Evolutionary conservation across 2,888 invertebrate species (phyloP).

Genomic region (Achlya flavicornis): DNA sequence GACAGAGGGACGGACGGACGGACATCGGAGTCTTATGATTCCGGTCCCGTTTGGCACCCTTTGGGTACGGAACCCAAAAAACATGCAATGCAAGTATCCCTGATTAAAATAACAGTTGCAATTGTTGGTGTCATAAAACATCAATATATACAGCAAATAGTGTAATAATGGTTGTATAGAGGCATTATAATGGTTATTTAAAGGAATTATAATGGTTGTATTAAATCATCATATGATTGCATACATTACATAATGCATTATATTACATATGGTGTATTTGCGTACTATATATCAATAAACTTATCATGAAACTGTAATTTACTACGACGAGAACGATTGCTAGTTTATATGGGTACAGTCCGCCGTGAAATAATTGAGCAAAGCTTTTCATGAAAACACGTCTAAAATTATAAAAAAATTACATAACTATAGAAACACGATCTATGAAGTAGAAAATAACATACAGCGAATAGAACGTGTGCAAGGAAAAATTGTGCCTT

Average conservation of each 20-base stretch:
- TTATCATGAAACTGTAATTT: constrained; percentile 23
- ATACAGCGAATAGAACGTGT: too few relatives aligned
- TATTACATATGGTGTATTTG: constrained; percentile 25
- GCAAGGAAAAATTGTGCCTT: too few relatives aligned
- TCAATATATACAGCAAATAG: background rate
- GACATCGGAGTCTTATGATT: too few relatives aligned
- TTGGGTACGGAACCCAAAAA: too few relatives aligned
- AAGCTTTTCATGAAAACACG: background rate
- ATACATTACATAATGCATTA: constrained; percentile 10
- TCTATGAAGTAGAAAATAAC: too few relatives aligned
- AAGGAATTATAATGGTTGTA: too few relatives aligned
- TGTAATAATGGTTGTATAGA: background rate
- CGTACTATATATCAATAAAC: constrained; percentile 33
- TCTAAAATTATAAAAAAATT: too few relatives aligned
- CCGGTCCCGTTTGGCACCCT: too few relatives aligned
- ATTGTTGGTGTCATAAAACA: background rate
- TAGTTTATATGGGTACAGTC: constrained; percentile 24
- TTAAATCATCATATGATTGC: background rate
- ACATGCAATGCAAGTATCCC: too few relatives aligned
- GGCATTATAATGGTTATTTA: background rate
- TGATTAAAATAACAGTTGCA: too few relatives aligned
- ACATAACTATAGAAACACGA: too few relatives aligned
- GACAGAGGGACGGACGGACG: too few relatives aligned
- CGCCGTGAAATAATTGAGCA: background rate
- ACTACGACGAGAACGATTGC: constrained; percentile 23